phyloP scores from a whole-genome alignment of 2,888 invertebrate genomes.

The Callosobruchus maculatus region DNA sequence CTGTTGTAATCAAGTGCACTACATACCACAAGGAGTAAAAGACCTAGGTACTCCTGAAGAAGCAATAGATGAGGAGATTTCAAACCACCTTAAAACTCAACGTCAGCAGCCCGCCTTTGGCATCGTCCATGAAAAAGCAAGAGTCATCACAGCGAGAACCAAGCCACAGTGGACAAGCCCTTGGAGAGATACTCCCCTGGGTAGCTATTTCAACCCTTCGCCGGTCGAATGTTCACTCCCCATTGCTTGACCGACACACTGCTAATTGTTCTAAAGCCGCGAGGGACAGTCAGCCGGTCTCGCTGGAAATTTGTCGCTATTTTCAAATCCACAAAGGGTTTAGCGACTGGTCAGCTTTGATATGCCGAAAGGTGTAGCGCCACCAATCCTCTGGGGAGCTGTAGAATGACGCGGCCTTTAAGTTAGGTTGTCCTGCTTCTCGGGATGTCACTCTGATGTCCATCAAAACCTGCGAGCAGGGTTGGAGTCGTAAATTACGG shows the following conservation, averaged over 20 bases:
- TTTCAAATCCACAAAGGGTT: slow-evolving; percentile 16
- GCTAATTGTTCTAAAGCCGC: slow-evolving; percentile 41
- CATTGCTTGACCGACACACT: slow-evolving; percentile 38
- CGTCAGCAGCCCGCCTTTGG: background rate
- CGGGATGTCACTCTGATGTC: background rate
- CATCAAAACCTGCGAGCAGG: background rate
- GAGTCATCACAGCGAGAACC: background rate
- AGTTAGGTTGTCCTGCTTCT: background rate
- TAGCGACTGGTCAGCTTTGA: slow-evolving; percentile 12
- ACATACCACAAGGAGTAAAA: too few species aligned
- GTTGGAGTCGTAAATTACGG: background rate
- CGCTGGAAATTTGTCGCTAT: slow-evolving; percentile 37
- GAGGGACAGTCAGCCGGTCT: slow-evolving; percentile 25
- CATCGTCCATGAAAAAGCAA: background rate
- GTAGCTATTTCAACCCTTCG: slow-evolving; percentile 10
- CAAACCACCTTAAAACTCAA: too few species aligned
- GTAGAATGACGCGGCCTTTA: background rate
- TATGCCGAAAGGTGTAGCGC: slow-evolving; percentile 10
- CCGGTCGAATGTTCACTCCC: slow-evolving; percentile 41
- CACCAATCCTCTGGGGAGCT: background rate
- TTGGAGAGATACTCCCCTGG: background rate
- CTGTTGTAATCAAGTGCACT: too few species aligned
- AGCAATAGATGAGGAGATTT: too few species aligned
- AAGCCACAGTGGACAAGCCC: background rate
- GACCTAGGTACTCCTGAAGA: too few species aligned